Evolutionary conservation across 2,113 vertebrate species (phyloP).

Genomic region (Otis tarda): DNA sequence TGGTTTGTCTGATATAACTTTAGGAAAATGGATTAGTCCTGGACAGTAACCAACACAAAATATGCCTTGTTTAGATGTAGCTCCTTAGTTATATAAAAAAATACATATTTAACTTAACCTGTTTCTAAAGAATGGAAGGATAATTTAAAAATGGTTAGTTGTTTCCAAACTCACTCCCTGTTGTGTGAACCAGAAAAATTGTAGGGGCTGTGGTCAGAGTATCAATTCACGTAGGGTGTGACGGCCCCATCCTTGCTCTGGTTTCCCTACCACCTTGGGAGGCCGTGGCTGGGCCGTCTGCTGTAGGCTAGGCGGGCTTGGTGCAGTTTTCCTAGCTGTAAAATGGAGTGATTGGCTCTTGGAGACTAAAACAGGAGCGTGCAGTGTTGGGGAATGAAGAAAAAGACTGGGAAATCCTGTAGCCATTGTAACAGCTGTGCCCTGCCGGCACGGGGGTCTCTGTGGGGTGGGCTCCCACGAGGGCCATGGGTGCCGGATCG

Average conservation of each 20-base stretch:
- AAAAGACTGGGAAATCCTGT: rapidly evolving
- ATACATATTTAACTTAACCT: not conserved
- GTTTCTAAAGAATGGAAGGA: not conserved
- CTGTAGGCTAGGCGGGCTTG: not conserved
- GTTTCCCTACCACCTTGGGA: not conserved
- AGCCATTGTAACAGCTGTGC: not conserved
- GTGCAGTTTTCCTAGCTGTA: not conserved
- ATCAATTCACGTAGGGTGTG: rapidly evolving
- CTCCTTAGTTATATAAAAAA: not conserved
- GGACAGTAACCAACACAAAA: not conserved
- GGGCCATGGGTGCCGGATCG: not conserved
- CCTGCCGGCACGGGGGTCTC: rapidly evolving
- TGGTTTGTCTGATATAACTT: not conserved
- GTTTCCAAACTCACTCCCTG: not conserved
- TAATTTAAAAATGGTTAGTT: not conserved
- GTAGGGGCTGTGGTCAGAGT: not conserved
- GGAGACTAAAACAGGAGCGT: not conserved
- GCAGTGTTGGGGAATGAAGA: rapidly evolving
- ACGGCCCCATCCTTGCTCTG: not conserved
- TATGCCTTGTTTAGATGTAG: not conserved
- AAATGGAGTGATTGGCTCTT: not conserved
- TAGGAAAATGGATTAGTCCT: not conserved
- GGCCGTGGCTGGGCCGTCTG: not conserved
- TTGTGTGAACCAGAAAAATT: not conserved
- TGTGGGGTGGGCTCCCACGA: rapidly evolving